Percentiles rank a stretch among this genome's conserved stretches.
Conservation (phyloP, 2,888 invertebrate genomes). For the Stenoptilia bipunctidactyla region DNA sequence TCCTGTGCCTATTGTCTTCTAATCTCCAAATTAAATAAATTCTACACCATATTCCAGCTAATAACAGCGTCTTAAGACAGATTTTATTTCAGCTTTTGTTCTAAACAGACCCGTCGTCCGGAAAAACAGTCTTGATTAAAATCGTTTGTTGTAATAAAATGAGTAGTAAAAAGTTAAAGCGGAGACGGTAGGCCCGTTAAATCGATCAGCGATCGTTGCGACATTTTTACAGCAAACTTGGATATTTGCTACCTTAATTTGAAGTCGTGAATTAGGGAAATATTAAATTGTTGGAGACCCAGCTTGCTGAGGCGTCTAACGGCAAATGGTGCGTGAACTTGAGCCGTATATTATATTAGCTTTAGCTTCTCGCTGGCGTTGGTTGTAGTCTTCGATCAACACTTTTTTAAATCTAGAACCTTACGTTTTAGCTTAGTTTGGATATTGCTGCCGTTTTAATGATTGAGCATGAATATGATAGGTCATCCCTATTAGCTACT, state of each 20-base stretch:
- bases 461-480: no score
- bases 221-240: constrained; percentile 49
- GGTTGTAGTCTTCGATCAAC: no score
- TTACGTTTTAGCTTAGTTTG: no score
- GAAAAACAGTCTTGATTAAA: constrained; percentile 70
- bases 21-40: constrained; percentile 55
- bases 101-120: constrained; percentile 30
- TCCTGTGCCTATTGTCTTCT: no score
- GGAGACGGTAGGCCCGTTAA: constrained; percentile 64
- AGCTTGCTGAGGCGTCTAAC: constrained; percentile 27
- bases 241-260: constrained; percentile 46
- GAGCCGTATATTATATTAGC: constrained; percentile 47
- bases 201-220: constrained; percentile 63
- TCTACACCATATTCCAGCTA: constrained; percentile 59
- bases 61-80: constrained; percentile 47
- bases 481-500: no score
- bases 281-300: constrained; percentile 43
- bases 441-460: no score
- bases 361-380: no score
- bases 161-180: constrained; percentile 67
- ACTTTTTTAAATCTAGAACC: no score
- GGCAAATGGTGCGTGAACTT: constrained; percentile 51
- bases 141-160: constrained; percentile 71
- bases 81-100: no score
- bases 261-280: constrained; percentile 39